Base-by-base conservation (phyloP, 2,113 vertebrate genomes). In the Myodes glareolus region DNA sequence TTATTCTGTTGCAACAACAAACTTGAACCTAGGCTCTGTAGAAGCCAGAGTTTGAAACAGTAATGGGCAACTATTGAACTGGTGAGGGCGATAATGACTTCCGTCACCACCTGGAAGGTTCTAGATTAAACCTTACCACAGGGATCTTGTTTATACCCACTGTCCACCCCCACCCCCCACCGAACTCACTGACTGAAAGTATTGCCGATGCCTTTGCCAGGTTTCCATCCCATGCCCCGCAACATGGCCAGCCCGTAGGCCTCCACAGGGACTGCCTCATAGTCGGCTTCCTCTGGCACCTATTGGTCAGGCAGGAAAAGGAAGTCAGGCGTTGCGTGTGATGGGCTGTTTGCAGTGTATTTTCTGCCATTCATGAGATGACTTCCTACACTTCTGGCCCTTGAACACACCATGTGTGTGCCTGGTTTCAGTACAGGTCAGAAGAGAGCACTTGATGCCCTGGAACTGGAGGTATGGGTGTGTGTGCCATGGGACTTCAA, bases 191-290 rank as follows among this genome's bases (percentile, higher is more conserved):
- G 98, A 98, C 99, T 99, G 96, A 99, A 99, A 39, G 99, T 99
- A n/a, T 97, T 98, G 47, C 99, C 99, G 0, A 99, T 99, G 92
- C 99, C 99, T 95, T 99, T 98, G 16, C 97, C 99, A 91, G 98
- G 98, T 92, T 98, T 99, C 99, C 99, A 99, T 93, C 99, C 99
- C 99, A 99, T 99, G 85, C 99, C 99, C 96, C 99, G 99, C 89
- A 99, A 97, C 99, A 99, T 99, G n/a, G 99, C 99, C 67, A 99
- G 50, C 55, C 99, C 99, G 19, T 99, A 99, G 31, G 99, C 99
- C 95, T 99, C 98, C 94, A 99, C 99, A 1, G 99, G 99, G 73
- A 99, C 97, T 12, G 91, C 98, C 39, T 99, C 99, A 45, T 99
- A 99, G 98, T 99, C 98, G 4, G 99, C 99, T 17, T 99, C 99